Evolutionary conservation across 37 sponge, comb jelly and placozoan species (phyloP).

Genomic region (Halichondria panicea): DNA sequence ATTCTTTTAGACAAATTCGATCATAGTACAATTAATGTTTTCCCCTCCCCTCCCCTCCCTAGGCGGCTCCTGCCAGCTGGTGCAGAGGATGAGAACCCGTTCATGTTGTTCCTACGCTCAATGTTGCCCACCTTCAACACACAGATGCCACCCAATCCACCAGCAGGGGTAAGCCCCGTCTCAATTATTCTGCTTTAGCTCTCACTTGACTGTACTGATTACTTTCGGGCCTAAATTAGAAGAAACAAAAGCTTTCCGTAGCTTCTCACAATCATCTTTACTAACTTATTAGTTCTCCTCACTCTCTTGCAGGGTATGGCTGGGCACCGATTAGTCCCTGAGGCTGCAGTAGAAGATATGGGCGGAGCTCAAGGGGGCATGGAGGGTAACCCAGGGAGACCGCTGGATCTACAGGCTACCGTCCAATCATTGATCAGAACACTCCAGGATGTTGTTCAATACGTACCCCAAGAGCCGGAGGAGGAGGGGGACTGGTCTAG

Average conservation of each 20-base stretch:
- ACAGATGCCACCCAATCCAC: neutral
- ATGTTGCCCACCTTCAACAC: conserved; percentile 71
- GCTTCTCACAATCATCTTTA: conserved; percentile 16
- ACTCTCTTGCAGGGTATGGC: neutral
- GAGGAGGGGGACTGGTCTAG: conserved; percentile 24
- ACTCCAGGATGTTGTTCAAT: conserved; percentile 16
- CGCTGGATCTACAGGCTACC: conserved; percentile 29
- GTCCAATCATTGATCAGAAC: conserved; percentile 22
- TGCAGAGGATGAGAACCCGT: conserved; percentile 41
- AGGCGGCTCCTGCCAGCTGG: neutral
- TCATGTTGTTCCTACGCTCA: conserved; percentile 71
- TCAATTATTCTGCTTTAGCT: too few relatives aligned
- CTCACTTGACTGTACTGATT: too few relatives aligned
- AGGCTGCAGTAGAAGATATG: conserved; percentile 2
- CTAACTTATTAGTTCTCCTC: conserved; percentile 20
- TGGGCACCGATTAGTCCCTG: neutral
- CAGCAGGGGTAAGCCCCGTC: neutral
- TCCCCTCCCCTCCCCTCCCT: neutral
- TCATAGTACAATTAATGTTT: neutral
- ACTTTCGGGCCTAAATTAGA: conserved; percentile 7
- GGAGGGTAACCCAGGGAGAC: conserved; percentile 26
- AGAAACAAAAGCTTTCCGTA: neutral
- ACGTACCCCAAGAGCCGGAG: conserved; percentile 5
- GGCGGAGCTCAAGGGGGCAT: conserved; percentile 12
- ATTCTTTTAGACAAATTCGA: too few relatives aligned